Base-by-base conservation (phyloP, 2,797 vertebrate genomes). In the Calcarius lapponicus region DNA sequence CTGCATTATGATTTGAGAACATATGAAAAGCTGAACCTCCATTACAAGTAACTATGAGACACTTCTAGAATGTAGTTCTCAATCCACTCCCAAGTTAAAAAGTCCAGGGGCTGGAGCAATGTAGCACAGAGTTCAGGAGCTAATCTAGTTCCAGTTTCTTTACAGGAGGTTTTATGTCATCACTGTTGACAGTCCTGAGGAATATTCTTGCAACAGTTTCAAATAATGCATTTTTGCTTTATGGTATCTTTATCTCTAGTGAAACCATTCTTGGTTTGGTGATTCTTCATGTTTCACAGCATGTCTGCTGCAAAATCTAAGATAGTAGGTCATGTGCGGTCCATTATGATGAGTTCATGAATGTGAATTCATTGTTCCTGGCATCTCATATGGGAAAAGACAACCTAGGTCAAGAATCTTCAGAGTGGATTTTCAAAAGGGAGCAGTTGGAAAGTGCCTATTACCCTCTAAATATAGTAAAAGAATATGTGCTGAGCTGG, bases 261-360 rank as follows among this genome's bases (percentile, higher is more conserved):
- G n/a, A 78, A 84, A 17, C 6, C 26, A 12, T 51, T 76, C 10
- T 64, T 56, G 5, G 6, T 64, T 53, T 66, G 26, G 8, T 19
- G 21, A 17, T 40, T 83, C 10, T 60, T 75, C 17, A 58, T 61
- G 7, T 61, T 60, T 58, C 13, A n/a, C 14, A 56, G 11, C 8
- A 28, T 17, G 18, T 53, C 31, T 72, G 50, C 38, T 69, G 15
- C 47, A 72, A 86, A 74, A 24, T 53, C 20, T 32, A 4, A 43
- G 4, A 17, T 12, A 58, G 8, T 10, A 50, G 32, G 21, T 70
- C 5, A 21, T 10, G 1, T 17, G 20, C 38, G 8, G 7, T 50
- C 65, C 17, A 12, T 62, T 38, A 20, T 0, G 0, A 25, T 42
- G 32, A 29, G 22, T 40, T 83, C 1, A 34, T 40, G 15, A 76